Percentiles rank a stretch among this genome's conserved stretches.
Evolutionary conservation across 2,113 vertebrate species (phyloP).

Genomic region (Mionectes macconnelli): DNA sequence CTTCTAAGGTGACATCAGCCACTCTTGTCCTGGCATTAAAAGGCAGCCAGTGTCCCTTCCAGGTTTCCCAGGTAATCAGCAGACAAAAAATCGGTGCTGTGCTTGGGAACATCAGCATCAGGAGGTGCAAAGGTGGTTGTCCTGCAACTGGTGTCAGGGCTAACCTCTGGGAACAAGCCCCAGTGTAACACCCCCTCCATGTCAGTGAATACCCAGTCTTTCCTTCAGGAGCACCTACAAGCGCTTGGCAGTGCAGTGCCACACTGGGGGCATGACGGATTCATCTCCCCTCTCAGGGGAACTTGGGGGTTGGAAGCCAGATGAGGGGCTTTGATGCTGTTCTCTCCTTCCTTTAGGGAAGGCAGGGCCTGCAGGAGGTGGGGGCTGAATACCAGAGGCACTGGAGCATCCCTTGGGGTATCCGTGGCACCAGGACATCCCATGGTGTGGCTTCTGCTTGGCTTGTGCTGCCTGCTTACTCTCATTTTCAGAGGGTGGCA

Average conservation of each 20-base stretch:
- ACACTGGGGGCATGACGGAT: rapidly evolving
- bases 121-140: neutral
- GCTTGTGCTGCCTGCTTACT: neutral
- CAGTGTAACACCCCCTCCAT: rapidly evolving
- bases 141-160: rapidly evolving
- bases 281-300: rapidly evolving
- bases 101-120: neutral
- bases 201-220: neutral
- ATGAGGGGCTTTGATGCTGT: neutral
- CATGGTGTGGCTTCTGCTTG: neutral
- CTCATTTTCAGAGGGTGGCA: neutral
- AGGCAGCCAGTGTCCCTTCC: neutral
- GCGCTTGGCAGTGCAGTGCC: rapidly evolving
- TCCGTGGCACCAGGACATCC: neutral
- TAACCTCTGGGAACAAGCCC: neutral
- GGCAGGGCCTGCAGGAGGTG: neutral
- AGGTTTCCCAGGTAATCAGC: neutral
- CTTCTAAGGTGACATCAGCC: neutral
- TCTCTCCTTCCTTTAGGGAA: neutral
- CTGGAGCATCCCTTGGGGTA: neutral
- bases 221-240: neutral
- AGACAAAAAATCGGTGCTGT: neutral
- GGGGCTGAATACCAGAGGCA: rapidly evolving
- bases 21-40: neutral
- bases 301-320: rapidly evolving